Evolutionary conservation across 2,113 vertebrate genomes (phyloP), one percentile per base, ranked within the genome.

Genomic region (Forbesichthys agassizii): DNA sequence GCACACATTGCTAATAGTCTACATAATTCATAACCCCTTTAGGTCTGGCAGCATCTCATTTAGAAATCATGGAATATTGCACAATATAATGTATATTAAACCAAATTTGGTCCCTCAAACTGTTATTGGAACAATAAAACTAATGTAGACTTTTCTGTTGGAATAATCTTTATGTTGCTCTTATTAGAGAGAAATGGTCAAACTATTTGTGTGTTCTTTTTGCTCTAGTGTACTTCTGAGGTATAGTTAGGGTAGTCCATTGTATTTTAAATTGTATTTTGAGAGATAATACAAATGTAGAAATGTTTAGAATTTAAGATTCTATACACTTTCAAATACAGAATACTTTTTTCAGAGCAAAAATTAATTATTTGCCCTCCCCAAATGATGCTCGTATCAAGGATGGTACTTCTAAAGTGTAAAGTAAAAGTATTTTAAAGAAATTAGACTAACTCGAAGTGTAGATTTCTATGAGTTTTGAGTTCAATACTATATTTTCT

Each of bases 211-310:
- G 60, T 57, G 57, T 58, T 69, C 48, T 33, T 72, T 70, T 71
- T 69, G 67, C 67, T 80, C 60, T 68, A 67, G 65, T 82, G 79
- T 68, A 84, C 71, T 83, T 82, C 86, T 91, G 90, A 91, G 89
- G 91, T 90, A 91, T 89, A 71, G 81, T 85, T 81, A 79, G 75
- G 81, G 61, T 74, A 85, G 85, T 81, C 82, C 68, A 84, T 78
- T 58, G 64, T 63, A 49, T 73, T 71, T 64, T 64, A 68, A 73
- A 56, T 78, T 13, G 2, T 48, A n/a, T 46, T 64, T 67, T 58
- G 47, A 64, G 49, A 72, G 27, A 33, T 7, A 51, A 42, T 52
- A 13, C 16, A 58, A 33, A 42, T 18, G 48, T 59, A 49, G 52
- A 69, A 16, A 47, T 4, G 14, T 65, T 18, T 20, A 18, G 36